phyloP scores from a whole-genome alignment of 2,888 invertebrate genomes.

The Sericinus montela region DNA sequence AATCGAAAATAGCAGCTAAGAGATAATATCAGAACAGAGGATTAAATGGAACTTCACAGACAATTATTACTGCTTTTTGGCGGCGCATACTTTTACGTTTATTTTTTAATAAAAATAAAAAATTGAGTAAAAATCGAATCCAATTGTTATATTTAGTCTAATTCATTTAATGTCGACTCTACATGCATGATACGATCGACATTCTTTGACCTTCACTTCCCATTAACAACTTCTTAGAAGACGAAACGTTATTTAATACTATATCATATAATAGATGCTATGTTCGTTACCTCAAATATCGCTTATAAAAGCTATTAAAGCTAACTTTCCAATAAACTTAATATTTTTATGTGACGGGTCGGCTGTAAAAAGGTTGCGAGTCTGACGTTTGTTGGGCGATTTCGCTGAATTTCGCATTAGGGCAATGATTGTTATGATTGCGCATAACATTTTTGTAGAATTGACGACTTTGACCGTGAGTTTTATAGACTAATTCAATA shows the following conservation, averaged over 20 bases:
- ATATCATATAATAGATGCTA: conserved; percentile 36
- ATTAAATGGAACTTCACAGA: too few species aligned
- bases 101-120: too few species aligned
- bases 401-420: conserved; percentile 44
- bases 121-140: too few species aligned
- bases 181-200: conserved; percentile 20
- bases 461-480: conserved; percentile 19
- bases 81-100: too few species aligned
- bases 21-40: too few species aligned
- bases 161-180: conserved; percentile 12
- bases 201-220: conserved; percentile 26
- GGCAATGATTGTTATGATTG: conserved; percentile 41
- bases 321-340: conserved; percentile 62
- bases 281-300: conserved; percentile 27
- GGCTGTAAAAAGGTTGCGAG: conserved; percentile 46
- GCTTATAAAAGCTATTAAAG: conserved; percentile 41
- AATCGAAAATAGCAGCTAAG: too few species aligned
- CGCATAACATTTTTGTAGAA: conserved; percentile 37
- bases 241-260: conserved; percentile 24
- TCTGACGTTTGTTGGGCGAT: conserved; percentile 48
- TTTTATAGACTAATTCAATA: background rate
- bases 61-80: too few species aligned
- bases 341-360: conserved; percentile 59
- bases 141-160: too few species aligned
- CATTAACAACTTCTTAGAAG: conserved; percentile 37